A percentile compares a stretch with the other conserved stretches of the same genome.
phyloP scores from a whole-genome alignment of 2,888 invertebrate genomes.

The Cataglyphis albicans region DNA sequence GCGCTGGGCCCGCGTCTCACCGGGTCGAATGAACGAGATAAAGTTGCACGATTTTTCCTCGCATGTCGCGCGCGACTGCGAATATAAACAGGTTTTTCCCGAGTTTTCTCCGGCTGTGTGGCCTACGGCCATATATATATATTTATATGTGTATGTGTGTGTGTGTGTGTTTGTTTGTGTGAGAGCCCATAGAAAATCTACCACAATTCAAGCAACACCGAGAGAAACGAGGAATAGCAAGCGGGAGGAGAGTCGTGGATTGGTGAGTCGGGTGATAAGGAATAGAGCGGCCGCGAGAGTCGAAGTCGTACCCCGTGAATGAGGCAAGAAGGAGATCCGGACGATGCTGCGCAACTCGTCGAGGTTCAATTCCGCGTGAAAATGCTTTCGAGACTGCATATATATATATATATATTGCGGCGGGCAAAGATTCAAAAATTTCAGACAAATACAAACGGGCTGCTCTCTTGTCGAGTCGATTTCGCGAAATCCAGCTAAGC shows the following conservation, averaged over 20 bases:
- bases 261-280: conserved; percentile 29
- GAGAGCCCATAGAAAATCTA: conserved; percentile 80
- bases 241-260: conserved; percentile 33
- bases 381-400: conserved; percentile 67
- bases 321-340: conserved; percentile 52
- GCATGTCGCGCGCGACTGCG: conserved; percentile 59
- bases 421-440: conserved; percentile 23
- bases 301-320: conserved; percentile 9
- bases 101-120: conserved; percentile 62
- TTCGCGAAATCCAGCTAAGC: conserved; percentile 24
- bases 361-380: conserved; percentile 78
- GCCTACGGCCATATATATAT: conserved; percentile 24
- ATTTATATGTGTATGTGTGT: too few species aligned
- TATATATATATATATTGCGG: background rate
- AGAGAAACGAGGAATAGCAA: conserved; percentile 57
- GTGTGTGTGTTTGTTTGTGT: conserved; percentile 13
- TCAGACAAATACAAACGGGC: conserved; percentile 22
- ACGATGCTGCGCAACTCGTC: conserved; percentile 64
- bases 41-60: conserved; percentile 78
- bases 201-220: conserved; percentile 77
- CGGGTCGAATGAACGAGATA: conserved; percentile 71
- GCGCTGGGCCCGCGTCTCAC: conserved; percentile 50
- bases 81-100: conserved; percentile 79
- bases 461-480: background rate
- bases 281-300: conserved; percentile 42